Evolutionary conservation across 2,797 vertebrate genomes (phyloP).

Genomic region (Tadarida brasiliensis): DNA sequence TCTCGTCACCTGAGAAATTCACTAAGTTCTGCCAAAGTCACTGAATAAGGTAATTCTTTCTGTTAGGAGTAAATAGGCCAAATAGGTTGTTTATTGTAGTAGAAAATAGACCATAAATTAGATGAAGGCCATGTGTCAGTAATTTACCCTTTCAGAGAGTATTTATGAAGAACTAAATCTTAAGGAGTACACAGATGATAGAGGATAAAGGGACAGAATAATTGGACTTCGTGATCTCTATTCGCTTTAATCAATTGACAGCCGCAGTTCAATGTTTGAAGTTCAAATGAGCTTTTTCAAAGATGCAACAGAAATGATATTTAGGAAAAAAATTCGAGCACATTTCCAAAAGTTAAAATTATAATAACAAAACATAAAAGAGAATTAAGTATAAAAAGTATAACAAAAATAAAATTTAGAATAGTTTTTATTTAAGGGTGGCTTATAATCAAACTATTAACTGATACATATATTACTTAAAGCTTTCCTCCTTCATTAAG

Average conservation of each 20-base stretch:
- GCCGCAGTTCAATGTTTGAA: background rate
- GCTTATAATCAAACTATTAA: slow-evolving; percentile 29
- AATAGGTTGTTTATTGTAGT: slow-evolving; percentile 15
- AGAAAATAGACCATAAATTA: slow-evolving; percentile 20
- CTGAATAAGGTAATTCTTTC: background rate
- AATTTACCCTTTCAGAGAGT: background rate
- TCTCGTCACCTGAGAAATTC: background rate
- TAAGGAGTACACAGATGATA: background rate
- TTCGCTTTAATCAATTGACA: slow-evolving; percentile 35
- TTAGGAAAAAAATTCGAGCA: background rate
- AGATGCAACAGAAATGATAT: background rate
- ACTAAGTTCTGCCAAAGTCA: background rate
- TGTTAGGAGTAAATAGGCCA: background rate
- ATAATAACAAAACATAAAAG: background rate
- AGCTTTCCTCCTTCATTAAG: slow-evolving; percentile 51
- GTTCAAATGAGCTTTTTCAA: slow-evolving; percentile 54
- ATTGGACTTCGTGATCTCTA: background rate
- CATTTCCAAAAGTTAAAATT: slow-evolving; percentile 37
- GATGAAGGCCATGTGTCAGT: background rate
- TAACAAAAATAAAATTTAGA: slow-evolving; percentile 39
- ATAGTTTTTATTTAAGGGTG: slow-evolving; percentile 31
- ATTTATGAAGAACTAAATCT: background rate
- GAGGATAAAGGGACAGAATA: background rate
- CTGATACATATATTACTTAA: background rate
- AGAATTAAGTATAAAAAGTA: background rate